Evolutionary conservation across 1,140 invertebrate genomes (phyloP), one percentile per base, ranked within the genome.

Genomic region (Fopius arisanus): DNA sequence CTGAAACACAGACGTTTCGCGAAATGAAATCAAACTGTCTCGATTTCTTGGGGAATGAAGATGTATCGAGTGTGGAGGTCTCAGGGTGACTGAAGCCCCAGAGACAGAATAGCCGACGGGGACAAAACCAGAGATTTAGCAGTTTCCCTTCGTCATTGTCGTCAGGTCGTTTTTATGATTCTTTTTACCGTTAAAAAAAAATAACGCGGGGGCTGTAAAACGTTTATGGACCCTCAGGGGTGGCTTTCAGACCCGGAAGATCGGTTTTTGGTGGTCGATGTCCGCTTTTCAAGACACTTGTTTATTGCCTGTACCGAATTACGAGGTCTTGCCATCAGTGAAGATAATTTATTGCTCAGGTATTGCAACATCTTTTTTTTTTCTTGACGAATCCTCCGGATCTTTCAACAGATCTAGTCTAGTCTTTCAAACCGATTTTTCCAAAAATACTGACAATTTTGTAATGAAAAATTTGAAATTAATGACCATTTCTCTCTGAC

Each of bases 231-330:
- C 14, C 4, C n/a, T 37, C 1, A 12, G 33, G 33, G 33, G 33
- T 2, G 9, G 43, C 21, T 16, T 28, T 65, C 7, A 41, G 21
- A n/a, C 37, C 0, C 29, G 21, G 26, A 43, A 26, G 62, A 48
- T 66, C 33, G 10, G 23, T 28, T 16, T 70, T 69, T n/a, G 68
- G 23, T 67, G 59, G 43, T 7, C 14, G 72, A 76, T 59, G 65
- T 69, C 62, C 28, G 70, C 69, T 26, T 66, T 72, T 41, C 62
- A 73, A 76, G 62, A 72, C 74, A 69, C 75, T 59, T 62, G 63
- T 77, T 77, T 77, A 77, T 77, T 77, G 75, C 75, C 67, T 69
- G 75, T 73, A 72, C 72, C 75, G 71, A 77, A 77, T 74, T 77
- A 74, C 75, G 72, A 77, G 75, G 41, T 70, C 26, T 37, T 37